A percentile compares a stretch with the other conserved stretches of the same genome.
Conservation (phyloP, 2,888 invertebrate species). For the Nephrotoma appendiculata region DNA sequence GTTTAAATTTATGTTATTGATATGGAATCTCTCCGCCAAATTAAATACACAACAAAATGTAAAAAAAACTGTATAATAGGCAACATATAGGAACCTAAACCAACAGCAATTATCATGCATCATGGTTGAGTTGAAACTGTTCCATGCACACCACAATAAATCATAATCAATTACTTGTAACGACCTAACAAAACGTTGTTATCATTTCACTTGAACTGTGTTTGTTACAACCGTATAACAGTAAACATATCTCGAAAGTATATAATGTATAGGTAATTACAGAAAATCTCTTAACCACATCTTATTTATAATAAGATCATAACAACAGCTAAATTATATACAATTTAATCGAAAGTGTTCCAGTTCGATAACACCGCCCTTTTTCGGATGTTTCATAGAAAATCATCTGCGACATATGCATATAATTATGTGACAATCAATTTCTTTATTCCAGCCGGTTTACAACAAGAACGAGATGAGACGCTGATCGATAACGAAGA, state of each 20-base stretch:
- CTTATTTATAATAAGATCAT: background rate
- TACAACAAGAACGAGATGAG: background rate
- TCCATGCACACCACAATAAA: background rate
- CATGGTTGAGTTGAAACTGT: background rate
- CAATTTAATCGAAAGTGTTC: background rate
- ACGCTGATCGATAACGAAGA: background rate
- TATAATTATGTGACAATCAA: background rate
- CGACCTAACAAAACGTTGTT: background rate
- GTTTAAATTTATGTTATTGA: background rate
- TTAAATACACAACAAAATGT: background rate
- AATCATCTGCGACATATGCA: background rate
- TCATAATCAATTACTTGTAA: background rate
- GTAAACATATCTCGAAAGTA: background rate
- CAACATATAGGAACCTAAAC: background rate
- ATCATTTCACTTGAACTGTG: background rate
- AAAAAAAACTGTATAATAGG: background rate
- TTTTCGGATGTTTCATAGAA: background rate
- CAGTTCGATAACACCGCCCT: background rate
- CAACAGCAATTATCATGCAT: background rate
- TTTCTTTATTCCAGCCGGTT: background rate
- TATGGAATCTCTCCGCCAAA: background rate
- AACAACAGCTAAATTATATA: background rate
- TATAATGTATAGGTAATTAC: background rate
- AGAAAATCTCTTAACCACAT: background rate
- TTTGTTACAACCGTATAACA: background rate